phyloP scores from a whole-genome alignment of 2,797 vertebrate species.

The Dermochelys coriacea region DNA sequence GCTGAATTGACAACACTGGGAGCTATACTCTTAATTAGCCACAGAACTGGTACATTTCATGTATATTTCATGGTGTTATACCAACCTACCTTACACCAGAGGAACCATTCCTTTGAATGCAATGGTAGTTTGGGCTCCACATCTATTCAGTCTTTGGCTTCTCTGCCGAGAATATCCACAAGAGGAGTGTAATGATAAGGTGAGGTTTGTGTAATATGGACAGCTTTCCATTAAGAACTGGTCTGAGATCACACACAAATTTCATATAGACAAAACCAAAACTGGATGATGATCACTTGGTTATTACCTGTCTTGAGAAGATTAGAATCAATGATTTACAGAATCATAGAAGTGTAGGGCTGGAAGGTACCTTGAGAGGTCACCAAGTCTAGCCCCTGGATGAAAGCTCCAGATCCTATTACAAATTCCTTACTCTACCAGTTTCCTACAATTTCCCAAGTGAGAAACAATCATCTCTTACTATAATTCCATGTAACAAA shows the following conservation, averaged over 20 bases:
- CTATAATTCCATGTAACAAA: not conserved
- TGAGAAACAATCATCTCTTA: not conserved
- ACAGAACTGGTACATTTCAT: not conserved
- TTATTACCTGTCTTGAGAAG: not conserved
- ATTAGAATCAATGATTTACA: not conserved
- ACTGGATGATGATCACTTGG: not conserved
- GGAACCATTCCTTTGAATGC: not conserved
- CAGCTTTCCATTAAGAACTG: not conserved
- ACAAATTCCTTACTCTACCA: not conserved
- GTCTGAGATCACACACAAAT: rapidly evolving
- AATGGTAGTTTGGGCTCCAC: not conserved
- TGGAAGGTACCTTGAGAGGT: not conserved
- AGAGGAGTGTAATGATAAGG: not conserved
- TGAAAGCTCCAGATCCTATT: not conserved
- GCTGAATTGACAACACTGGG: not conserved
- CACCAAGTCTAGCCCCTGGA: not conserved
- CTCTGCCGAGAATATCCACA: not conserved
- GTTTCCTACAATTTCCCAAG: not conserved
- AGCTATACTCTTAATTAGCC: not conserved
- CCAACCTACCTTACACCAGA: not conserved
- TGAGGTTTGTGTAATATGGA: not conserved
- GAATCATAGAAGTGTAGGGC: not conserved
- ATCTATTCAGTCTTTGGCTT: not conserved
- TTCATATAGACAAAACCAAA: not conserved
- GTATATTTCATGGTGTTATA: not conserved